These are phyloP conservation scores for Asobara japonica DNA, from an alignment of 1,140 invertebrate genomes.

Conservation along the genomic window DNA sequence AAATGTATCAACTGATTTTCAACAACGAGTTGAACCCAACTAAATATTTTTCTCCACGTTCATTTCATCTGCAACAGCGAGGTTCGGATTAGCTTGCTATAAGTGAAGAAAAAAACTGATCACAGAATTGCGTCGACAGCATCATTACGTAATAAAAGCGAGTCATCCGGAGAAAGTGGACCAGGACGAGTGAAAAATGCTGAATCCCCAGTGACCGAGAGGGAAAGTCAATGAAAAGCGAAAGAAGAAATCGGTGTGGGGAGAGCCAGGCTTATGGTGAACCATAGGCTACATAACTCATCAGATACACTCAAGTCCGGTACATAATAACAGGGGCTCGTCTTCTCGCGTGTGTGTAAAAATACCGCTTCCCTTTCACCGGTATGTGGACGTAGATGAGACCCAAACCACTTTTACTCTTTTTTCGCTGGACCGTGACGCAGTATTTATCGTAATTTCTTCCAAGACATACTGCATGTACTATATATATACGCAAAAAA, in stretches of 20 bases:
- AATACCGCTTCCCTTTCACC: constrained; percentile 55
- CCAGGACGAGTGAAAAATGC: neutral
- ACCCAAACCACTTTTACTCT: constrained; percentile 58
- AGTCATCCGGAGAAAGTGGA: constrained; percentile 2
- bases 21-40: too few relatives aligned
- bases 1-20: too few relatives aligned
- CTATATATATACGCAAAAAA: too few relatives aligned
- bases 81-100: too few relatives aligned
- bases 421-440: constrained; percentile 50
- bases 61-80: too few relatives aligned
- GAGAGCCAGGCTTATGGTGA: constrained; percentile 26
- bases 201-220: constrained; percentile 22
- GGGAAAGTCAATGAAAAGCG: constrained; percentile 42
- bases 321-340: too few relatives aligned
- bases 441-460: constrained; percentile 22
- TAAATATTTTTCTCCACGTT: too few relatives aligned
- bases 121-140: neutral
- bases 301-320: too few relatives aligned
- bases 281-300: constrained; percentile 23
- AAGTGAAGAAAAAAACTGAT: too few relatives aligned
- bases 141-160: neutral
- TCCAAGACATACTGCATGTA: neutral
- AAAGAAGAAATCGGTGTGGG: constrained; percentile 41
- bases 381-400: constrained; percentile 50
- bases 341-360: neutral